Percentiles rank a stretch among this genome's conserved stretches.
These are phyloP conservation scores for Ptychobarbus kaznakovi DNA, from an alignment of 2,797 vertebrate species.

Conservation along the genomic window DNA sequence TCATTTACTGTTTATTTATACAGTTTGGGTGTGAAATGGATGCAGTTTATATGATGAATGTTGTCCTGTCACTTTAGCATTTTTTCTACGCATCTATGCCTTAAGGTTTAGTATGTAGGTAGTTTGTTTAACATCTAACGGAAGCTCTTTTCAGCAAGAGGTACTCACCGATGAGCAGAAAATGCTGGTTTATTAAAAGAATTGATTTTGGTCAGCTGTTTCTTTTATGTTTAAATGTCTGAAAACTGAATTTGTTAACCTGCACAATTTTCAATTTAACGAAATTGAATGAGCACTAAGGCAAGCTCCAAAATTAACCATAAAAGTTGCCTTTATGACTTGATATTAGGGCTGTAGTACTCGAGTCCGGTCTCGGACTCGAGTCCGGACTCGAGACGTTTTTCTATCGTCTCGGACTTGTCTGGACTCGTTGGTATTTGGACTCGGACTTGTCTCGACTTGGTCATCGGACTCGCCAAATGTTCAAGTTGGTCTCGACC, in stretches of 20 bases:
- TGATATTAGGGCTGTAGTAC: too few relatives aligned
- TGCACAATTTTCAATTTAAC: neutral
- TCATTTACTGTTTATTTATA: neutral
- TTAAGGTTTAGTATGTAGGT: constrained; percentile 24
- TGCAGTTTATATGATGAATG: neutral
- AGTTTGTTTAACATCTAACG: constrained; percentile 1
- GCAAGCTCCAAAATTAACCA: neutral
- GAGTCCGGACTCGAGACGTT: too few relatives aligned
- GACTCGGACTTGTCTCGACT: too few relatives aligned
- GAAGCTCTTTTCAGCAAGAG: neutral
- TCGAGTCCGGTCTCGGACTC: too few relatives aligned
- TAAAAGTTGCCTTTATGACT: neutral
- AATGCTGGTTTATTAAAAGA: neutral
- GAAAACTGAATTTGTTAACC: neutral
- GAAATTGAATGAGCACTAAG: neutral
- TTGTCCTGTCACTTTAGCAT: neutral
- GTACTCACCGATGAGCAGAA: neutral
- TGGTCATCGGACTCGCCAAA: too few relatives aligned
- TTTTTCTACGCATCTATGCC: neutral
- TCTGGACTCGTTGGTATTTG: too few relatives aligned
- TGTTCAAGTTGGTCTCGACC: too few relatives aligned
- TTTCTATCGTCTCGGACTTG: too few relatives aligned
- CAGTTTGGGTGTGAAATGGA: neutral
- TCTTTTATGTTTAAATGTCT: neutral
- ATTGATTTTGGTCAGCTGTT: neutral